phyloP scores from a whole-genome alignment of 1,140 invertebrate genomes.

The Drosophila azteca region DNA sequence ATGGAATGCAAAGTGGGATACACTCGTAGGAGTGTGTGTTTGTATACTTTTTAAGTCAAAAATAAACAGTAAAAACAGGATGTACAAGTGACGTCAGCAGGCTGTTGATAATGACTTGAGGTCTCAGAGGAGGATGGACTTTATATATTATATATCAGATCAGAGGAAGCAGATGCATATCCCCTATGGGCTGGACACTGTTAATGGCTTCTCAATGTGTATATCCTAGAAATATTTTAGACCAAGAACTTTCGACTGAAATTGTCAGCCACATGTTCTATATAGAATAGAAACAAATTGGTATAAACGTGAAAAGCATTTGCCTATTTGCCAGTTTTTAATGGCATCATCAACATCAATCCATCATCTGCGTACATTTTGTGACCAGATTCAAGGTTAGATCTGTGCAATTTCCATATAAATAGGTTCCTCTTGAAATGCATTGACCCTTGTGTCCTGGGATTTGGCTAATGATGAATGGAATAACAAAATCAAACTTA shows the following conservation, averaged over 20 bases:
- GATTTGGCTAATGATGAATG: neutral
- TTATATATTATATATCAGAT: neutral
- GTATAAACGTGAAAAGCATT: conserved; percentile 4
- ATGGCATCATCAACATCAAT: conserved; percentile 44
- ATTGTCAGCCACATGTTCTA: conserved; percentile 37
- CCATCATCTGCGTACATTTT: conserved; percentile 19
- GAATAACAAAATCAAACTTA: too few relatives aligned
- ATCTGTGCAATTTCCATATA: conserved; percentile 34
- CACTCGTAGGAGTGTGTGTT: conserved; percentile 17
- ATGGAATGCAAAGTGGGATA: conserved; percentile 56
- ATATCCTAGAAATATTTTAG: conserved; percentile 1
- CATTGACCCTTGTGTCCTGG: conserved; percentile 36
- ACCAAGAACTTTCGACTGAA: conserved; percentile 9
- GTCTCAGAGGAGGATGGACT: too few relatives aligned
- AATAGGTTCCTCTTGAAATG: conserved; percentile 13
- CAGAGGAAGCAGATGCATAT: neutral
- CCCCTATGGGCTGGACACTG: conserved; percentile 11
- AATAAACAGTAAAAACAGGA: conserved; percentile 67
- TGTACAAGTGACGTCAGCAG: conserved; percentile 59
- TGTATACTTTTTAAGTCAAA: conserved; percentile 37
- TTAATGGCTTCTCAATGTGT: conserved; percentile 23
- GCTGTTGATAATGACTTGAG: conserved; percentile 46
- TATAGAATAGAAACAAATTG: neutral
- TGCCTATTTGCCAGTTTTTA: conserved; percentile 25
- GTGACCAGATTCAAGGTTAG: conserved; percentile 38